phyloP scores from a whole-genome alignment of 1,140 invertebrate genomes.

The Trypoxylus dichotomus region DNA sequence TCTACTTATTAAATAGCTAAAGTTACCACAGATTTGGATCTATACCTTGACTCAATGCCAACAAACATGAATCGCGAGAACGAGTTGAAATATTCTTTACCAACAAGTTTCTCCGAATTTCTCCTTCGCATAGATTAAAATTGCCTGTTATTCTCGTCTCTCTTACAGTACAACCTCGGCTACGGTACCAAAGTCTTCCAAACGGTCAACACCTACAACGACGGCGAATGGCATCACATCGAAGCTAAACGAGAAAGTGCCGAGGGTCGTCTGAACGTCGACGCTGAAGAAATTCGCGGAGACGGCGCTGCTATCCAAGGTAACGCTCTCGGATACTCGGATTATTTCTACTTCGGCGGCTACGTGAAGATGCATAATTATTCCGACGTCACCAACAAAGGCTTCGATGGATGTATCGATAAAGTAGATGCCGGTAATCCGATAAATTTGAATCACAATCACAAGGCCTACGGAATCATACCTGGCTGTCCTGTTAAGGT shows the following conservation, averaged over 20 bases:
- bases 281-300: constrained; percentile 57
- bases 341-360: constrained; percentile 86
- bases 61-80: no score
- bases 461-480: constrained; percentile 77
- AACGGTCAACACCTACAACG: constrained; percentile 68
- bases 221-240: constrained; percentile 81
- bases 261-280: constrained; percentile 71
- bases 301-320: constrained; percentile 48
- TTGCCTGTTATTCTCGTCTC: constrained; percentile 36
- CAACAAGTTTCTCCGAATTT: no score
- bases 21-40: no score
- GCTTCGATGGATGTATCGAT: constrained; percentile 94
- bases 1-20: no score
- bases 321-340: constrained; percentile 48
- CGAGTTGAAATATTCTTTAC: no score
- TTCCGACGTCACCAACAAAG: constrained; percentile 65
- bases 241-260: constrained; percentile 68
- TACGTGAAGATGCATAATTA: constrained; percentile 71
- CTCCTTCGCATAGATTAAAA: no score
- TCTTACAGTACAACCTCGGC: constrained; percentile 67
- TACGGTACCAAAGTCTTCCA: constrained; percentile 55
- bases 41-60: no score
- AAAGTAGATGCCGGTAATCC: constrained; percentile 73
- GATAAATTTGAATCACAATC: constrained; percentile 78
- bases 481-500: constrained; percentile 82